Evolutionary conservation across 1,140 invertebrate species (phyloP), one percentile per base, ranked within the genome.

Genomic region (Pseudobourletiella spinata): DNA sequence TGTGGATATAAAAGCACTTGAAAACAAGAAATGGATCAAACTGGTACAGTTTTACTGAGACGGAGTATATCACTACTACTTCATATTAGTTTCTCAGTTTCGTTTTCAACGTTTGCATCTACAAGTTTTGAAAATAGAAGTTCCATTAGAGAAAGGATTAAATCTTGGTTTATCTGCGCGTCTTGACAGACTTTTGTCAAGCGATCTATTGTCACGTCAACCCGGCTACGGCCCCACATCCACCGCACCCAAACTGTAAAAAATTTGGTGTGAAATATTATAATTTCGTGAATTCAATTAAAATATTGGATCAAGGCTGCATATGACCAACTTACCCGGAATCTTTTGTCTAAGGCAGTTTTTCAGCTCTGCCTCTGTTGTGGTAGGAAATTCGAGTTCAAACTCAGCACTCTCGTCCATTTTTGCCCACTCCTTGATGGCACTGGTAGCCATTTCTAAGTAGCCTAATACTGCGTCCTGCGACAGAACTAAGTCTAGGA

Each of bases 171-270:
- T 2, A 68, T 18, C 22, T 52, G 22, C 3, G 55, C 30, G 44
- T 62, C 56, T 58, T 68, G 66, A 54, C 67, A 68, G 43, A 65
- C 57, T 54, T 59, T 55, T n/a, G 60, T 58, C 24, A 68, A 58
- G 2, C 66, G 48, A 24, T 68, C 66, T 60, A 68, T 68, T 52
- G 60, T 68, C 57, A 63, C 46, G 24, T 68, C 66, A 22, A 65
- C 25, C 28, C 66, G 55, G 39, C 35, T 62, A 16, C 66, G 35
- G 28, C 66, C 66, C 66, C 66, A 68, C 66, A 68, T 68, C 66
- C 66, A 68, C 24, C 66, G 60, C 2, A 65, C 46, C 66, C 66
- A 68, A 18, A 62, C 66, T 68, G 52, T 3, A 63, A 43, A 28
- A 44, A 1, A 61, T 3, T 50, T 22, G 22, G 4, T 11, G 14